These are phyloP conservation scores for Lepidurus couesii DNA, from an alignment of 1,140 invertebrate species.

Conservation along the genomic window DNA sequence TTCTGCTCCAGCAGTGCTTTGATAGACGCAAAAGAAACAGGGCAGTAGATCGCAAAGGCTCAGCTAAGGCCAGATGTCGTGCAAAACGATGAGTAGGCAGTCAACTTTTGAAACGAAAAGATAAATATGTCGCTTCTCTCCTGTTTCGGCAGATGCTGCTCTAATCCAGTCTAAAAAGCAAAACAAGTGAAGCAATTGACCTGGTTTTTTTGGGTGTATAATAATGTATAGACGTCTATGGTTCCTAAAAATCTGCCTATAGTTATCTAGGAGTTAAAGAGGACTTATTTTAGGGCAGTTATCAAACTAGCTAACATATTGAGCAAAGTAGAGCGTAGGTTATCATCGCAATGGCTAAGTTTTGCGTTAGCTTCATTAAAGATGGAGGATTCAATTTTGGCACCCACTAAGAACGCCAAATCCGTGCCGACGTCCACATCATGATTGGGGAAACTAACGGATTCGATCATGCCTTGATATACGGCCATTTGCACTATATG, in stretches of 20 bases:
- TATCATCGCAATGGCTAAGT: not conserved
- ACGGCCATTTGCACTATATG: not conserved
- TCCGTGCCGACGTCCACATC: not conserved
- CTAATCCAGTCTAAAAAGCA: not conserved
- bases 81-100: not conserved
- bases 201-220: not conserved
- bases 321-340: not conserved
- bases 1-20: not conserved
- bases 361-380: not conserved
- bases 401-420: not conserved
- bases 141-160: not conserved
- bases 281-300: not conserved
- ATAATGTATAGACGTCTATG: not conserved
- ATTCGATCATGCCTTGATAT: not conserved
- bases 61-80: not conserved
- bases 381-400: not conserved
- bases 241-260: no score
- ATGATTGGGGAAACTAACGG: not conserved
- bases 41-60: slow-evolving; percentile 3
- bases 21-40: not conserved
- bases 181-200: not conserved
- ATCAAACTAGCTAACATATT: not conserved
- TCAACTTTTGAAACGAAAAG: not conserved
- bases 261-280: not conserved
- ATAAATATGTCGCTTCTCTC: not conserved